Base-by-base conservation (phyloP, 2,113 vertebrate species). In the Protobothrops mucrosquamatus region DNA sequence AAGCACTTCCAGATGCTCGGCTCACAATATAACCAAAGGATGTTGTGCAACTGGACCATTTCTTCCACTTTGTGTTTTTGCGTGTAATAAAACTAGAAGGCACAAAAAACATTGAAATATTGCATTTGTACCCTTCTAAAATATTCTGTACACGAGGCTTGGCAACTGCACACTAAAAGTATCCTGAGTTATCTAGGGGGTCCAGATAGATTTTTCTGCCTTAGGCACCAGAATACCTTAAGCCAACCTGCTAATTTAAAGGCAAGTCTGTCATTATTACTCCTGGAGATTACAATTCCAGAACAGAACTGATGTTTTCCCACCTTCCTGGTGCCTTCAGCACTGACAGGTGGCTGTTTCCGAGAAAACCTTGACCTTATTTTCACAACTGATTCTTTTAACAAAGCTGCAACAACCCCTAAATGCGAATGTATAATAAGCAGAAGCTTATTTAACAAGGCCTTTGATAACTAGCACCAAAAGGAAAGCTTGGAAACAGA, bases 361-460 rank as follows among this genome's bases (percentile, higher is more conserved):
- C 74, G 90, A 87, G 81, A 93, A 93, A 90, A 34, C 48, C 20
- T 57, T 52, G 92, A 85, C 46, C 81, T 85, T 52, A 52, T 24
- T 48, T 61, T 52, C 89, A 86, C 88, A 86, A 90, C 81, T 90
- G 34, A 52, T 86, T 93, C 24, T 87, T 48, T 93, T 87, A 87
- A 87, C 22, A 52, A 90, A 90, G 61, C 61, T 64, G 81, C 81
- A 87, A 87, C 89, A 87, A 48, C 34, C 90, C 81, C 64, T 64
- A 64, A 12, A 64, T 56, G 86, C 0, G 48, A 22, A 39, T 51
- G 56, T 93, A 87, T 90, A 61, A 57, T 89, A 89, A 89, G 55
- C 34, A 89, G 54, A 93, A 85, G 81, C 81, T 93, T 90, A 90
- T 93, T 93, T 93, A 93, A 93, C 81, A 90, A 87, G 92, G 89